phyloP scores from a whole-genome alignment of 1,140 invertebrate genomes.

The Pseudoatta argentina region DNA sequence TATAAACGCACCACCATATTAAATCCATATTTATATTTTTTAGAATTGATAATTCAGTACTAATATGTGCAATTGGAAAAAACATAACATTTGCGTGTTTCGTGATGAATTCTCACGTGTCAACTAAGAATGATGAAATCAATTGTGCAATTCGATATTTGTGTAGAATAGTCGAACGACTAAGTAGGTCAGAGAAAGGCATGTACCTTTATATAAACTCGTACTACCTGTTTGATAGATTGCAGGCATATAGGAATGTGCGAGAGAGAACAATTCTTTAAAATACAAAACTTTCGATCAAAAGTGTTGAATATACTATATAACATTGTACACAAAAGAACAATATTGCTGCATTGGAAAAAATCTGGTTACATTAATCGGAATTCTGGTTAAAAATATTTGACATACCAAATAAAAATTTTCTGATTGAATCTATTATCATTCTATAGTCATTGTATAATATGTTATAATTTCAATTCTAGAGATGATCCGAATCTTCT shows the following conservation, averaged over 20 bases:
- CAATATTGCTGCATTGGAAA: too few relatives aligned
- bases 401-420: too few relatives aligned
- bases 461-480: too few relatives aligned
- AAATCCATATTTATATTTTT: too few relatives aligned
- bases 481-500: too few relatives aligned
- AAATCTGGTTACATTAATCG: too few relatives aligned
- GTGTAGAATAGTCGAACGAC: conserved; percentile 21
- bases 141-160: conserved; percentile 35
- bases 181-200: conserved; percentile 62
- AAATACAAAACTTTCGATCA: neutral
- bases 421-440: too few relatives aligned
- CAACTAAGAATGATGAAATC: neutral
- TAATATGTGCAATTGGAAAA: too few relatives aligned
- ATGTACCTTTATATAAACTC: conserved; percentile 29
- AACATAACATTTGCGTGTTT: neutral
- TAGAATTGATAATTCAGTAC: too few relatives aligned
- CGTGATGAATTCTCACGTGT: neutral
- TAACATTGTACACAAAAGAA: neutral
- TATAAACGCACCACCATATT: too few relatives aligned
- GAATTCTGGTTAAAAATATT: too few relatives aligned
- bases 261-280: neutral
- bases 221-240: conserved; percentile 49
- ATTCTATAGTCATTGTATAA: too few relatives aligned
- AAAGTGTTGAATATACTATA: neutral
- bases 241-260: neutral